Evolutionary conservation across 2,888 invertebrate species (phyloP), one percentile per base, ranked within the genome.

Genomic region (Eristalis pertinax): DNA sequence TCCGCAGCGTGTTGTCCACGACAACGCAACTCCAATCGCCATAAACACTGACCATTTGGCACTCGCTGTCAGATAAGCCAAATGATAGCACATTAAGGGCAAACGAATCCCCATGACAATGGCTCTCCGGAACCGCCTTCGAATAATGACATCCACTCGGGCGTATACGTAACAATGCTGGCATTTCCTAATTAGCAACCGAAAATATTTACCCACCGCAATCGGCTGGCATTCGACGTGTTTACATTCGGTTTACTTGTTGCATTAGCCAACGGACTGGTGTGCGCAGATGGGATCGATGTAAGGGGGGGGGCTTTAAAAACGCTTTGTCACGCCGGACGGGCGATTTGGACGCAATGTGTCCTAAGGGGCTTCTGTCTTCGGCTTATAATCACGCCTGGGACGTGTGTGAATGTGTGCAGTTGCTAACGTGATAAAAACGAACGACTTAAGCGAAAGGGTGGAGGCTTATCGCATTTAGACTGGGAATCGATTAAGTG

Each of bases 131-230:
- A 43, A n/a, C 43, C 1, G 50, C 50, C 50, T 50, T 19, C 19
- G 19, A 50, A 50, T 19, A 50, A 50, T 22, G 50, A 50, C 60
- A 24, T 26, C 26, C 60, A 60, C 60, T 60, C 15, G 0, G 60
- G 26, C 60, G 60, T 5, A 60, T 15, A 13, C 60, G 26, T 26
- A 60, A 60, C 60, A 60, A 26, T 24, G 4, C 15, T 1, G 69
- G 72, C 78, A 58, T 78, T 78, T 65, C 24, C 26, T 62, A 78
- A 78, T 70, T 69, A 64, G 70, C 24, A 58, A 38, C 22, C 26
- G 32, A 58, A 72, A 72, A 78, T 78, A 56, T 78, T 78, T 72
- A 72, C 72, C 63, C 24, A 41, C 64, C 72, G 24, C 22, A 19
- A 65, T 32, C 56, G 35, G 29, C 41, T 72, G 35, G 26, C 72